These are phyloP conservation scores for Peromyscus maniculatus DNA, from an alignment of 2,113 vertebrate species.

Conservation along the genomic window DNA sequence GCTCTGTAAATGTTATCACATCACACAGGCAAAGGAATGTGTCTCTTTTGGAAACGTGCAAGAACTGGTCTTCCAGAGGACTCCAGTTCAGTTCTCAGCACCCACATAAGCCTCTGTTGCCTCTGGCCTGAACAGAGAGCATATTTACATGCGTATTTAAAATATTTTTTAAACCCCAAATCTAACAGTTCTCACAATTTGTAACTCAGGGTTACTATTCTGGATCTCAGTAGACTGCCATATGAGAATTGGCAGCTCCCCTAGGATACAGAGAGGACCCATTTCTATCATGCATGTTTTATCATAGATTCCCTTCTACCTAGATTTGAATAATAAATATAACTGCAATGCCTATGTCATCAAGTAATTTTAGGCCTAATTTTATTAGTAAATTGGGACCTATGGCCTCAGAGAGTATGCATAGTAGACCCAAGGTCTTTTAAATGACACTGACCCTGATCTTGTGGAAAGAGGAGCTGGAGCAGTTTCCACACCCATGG, in stretches of 20 bases:
- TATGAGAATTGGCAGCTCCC: not conserved
- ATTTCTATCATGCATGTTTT: not conserved
- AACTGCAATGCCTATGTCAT: not conserved
- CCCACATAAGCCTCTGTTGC: not conserved
- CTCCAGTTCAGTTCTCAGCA: not conserved
- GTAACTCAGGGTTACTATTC: slow-evolving; percentile 34
- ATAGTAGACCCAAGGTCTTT: accelerated
- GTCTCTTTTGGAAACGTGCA: not conserved
- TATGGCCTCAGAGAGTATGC: not conserved
- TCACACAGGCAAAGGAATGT: not conserved
- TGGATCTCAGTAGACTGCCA: not conserved
- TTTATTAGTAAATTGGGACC: slow-evolving; percentile 29
- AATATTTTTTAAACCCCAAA: not conserved
- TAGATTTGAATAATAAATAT: slow-evolving; percentile 1
- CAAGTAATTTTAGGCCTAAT: not conserved
- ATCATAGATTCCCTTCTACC: not conserved
- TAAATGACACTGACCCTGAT: not conserved
- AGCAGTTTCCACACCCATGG: accelerated
- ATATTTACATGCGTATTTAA: not conserved
- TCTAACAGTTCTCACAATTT: not conserved
- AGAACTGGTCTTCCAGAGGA: not conserved
- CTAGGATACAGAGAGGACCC: not conserved
- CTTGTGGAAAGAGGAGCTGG: not conserved
- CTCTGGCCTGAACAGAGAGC: too few species aligned
- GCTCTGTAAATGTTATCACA: not conserved